Base-by-base conservation (phyloP, 2,888 invertebrate genomes). In the Drosophila pegasa region DNA sequence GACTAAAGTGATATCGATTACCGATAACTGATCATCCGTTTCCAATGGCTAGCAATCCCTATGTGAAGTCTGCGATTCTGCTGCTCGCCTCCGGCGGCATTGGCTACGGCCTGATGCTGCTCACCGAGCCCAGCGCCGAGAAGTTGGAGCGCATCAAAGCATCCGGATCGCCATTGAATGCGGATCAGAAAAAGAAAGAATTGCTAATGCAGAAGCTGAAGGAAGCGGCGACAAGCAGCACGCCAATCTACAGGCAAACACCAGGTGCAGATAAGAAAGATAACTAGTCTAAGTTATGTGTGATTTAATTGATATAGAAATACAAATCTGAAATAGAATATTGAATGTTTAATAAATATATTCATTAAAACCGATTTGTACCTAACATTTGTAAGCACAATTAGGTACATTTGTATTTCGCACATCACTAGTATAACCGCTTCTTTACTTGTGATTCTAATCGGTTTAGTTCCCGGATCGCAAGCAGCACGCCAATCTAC, bases 91-190 rank as follows among this genome's bases (percentile, higher is more conserved):
- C 93, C 82, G 94, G 94, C 89, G 93, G 94, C 78, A 72, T 95
- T 68, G 95, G 95, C 79, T 95, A 94, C 90, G 93, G 92, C 77
- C 92, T 95, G 66, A 93, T 95, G 92, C 90, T 93, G 88, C 86
- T 94, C 87, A 93, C 94, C 86, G 79, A 92, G 87, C 94, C 92
- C 85, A 94, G 91, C 89, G 93, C 93, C 86, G 91, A 89, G 6
- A 91, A 92, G 78, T 66, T 91, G 3, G 72, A 89, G 10, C 80
- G 85, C 58, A 91, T 92, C 22, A 87, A 85, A 72, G 71, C 80
- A 9, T 78, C 85, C 12, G 64, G 73, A 3, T 60, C 80, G 0
- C 22, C 68, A 1, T 67, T 80, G 0, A 77, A 71, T 10, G 90
- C 78, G 4, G 88, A 85, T 16, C 88, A 91, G 12, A 85, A 86